These are phyloP conservation scores for Cacatua alba DNA, from an alignment of 2,113 vertebrate species.

Conservation along the genomic window DNA sequence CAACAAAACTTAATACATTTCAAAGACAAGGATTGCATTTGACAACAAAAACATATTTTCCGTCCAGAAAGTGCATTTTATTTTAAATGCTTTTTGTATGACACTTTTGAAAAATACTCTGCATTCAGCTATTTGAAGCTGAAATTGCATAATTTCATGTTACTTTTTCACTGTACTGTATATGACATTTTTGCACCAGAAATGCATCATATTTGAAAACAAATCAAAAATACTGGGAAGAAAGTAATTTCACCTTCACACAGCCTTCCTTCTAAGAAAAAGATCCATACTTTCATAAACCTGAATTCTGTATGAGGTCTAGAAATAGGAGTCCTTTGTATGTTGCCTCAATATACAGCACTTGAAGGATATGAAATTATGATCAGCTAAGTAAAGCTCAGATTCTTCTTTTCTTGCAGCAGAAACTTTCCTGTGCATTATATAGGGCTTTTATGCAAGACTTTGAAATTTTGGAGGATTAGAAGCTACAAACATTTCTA, in stretches of 20 bases:
- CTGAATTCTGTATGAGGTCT: not conserved
- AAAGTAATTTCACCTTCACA: not conserved
- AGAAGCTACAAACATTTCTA: not conserved
- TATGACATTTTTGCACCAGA: slow-evolving; percentile 1
- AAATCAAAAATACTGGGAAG: not conserved
- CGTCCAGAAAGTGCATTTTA: not conserved
- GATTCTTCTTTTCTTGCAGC: not conserved
- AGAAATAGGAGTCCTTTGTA: not conserved
- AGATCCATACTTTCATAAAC: not conserved
- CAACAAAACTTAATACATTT: not conserved
- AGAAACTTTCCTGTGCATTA: not conserved
- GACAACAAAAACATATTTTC: not conserved
- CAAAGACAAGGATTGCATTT: not conserved
- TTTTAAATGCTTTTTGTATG: slow-evolving; percentile 11
- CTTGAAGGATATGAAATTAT: not conserved
- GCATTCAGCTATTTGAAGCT: not conserved
- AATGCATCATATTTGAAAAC: not conserved
- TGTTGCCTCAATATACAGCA: not conserved
- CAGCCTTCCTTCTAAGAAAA: not conserved
- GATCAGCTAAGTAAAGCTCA: not conserved
- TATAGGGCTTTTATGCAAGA: not conserved
- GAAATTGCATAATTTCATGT: slow-evolving; percentile 17
- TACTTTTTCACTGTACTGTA: not conserved
- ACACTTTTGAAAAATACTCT: not conserved
- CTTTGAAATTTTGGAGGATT: not conserved